phyloP scores from a whole-genome alignment of 2,888 invertebrate species.

The Actias luna region DNA sequence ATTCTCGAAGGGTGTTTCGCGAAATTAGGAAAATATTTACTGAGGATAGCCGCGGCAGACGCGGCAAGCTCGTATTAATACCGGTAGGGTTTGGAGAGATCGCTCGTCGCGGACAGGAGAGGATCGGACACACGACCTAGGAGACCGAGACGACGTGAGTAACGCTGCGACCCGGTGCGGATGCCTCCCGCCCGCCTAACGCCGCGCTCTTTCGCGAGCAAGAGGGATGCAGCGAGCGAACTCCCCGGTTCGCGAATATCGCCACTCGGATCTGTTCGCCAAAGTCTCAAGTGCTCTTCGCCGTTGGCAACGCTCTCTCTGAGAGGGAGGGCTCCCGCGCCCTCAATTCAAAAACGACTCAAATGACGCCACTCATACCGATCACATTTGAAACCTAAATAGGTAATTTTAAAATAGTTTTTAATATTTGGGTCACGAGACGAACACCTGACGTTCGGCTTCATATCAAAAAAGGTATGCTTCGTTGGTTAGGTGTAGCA shows the following conservation, averaged over 20 bases:
- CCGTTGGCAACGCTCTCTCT: slow-evolving; percentile 60
- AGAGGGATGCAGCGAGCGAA: slow-evolving; percentile 74
- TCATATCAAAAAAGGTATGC: slow-evolving; percentile 80
- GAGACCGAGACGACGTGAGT: slow-evolving; percentile 78
- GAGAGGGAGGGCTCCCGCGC: slow-evolving; percentile 70
- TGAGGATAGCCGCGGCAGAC: slow-evolving; percentile 48
- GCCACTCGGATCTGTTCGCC: slow-evolving; percentile 67
- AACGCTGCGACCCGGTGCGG: slow-evolving; percentile 57
- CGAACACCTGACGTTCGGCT: slow-evolving; percentile 81
- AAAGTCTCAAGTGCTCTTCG: slow-evolving; percentile 75
- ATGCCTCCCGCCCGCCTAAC: slow-evolving; percentile 72
- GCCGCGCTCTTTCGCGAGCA: slow-evolving; percentile 64
- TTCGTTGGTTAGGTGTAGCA: slow-evolving; percentile 79
- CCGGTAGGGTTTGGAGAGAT: slow-evolving; percentile 72
- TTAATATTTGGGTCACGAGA: slow-evolving; percentile 51
- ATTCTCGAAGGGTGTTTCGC: slow-evolving; percentile 40
- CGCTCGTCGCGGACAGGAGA: slow-evolving; percentile 76
- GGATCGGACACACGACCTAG: slow-evolving; percentile 76
- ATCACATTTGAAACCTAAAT: slow-evolving; percentile 48
- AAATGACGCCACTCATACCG: slow-evolving; percentile 37
- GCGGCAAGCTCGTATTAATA: slow-evolving; percentile 62
- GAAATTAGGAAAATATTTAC: slow-evolving; percentile 48
- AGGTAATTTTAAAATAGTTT: slow-evolving; percentile 46
- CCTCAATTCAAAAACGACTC: slow-evolving; percentile 46
- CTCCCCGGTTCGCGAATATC: slow-evolving; percentile 68